A percentile compares a stretch with the other conserved stretches of the same genome.
phyloP scores from a whole-genome alignment of 2,797 vertebrate genomes.

The Holocentrus rufus region DNA sequence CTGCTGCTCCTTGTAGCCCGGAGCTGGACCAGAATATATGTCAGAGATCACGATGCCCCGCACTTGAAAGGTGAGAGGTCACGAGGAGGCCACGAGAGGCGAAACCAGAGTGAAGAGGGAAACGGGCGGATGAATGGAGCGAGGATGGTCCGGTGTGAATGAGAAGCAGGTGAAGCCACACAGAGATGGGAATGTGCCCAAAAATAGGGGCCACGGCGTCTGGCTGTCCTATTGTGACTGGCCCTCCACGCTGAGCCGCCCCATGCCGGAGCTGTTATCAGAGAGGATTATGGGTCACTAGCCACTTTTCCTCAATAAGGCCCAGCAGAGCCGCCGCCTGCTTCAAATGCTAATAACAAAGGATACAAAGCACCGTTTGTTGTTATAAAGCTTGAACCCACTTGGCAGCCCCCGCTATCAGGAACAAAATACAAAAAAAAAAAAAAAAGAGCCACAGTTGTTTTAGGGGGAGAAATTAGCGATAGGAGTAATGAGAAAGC shows the following conservation, averaged over 20 bases:
- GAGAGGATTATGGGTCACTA: slow-evolving; percentile 38
- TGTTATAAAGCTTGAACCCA: slow-evolving; percentile 22
- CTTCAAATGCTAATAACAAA: slow-evolving; percentile 19
- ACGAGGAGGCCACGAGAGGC: background rate
- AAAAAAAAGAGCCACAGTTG: slow-evolving; percentile 28
- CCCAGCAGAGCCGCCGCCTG: slow-evolving; percentile 15
- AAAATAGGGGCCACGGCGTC: background rate
- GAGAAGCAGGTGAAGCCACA: slow-evolving; percentile 16
- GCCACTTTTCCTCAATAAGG: slow-evolving; percentile 27
- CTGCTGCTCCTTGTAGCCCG: slow-evolving; percentile 56
- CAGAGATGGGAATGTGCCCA: slow-evolving; percentile 18
- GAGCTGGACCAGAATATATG: slow-evolving; percentile 64
- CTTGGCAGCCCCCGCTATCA: slow-evolving; percentile 29
- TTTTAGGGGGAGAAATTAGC: slow-evolving; percentile 35
- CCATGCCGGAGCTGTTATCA: slow-evolving; percentile 23
- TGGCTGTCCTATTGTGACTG: background rate
- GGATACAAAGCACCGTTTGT: slow-evolving; percentile 7
- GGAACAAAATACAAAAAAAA: slow-evolving; percentile 13
- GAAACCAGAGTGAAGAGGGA: slow-evolving; percentile 9
- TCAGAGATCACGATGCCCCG: slow-evolving; percentile 53
- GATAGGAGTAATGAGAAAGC: slow-evolving; percentile 37
- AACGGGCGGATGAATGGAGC: slow-evolving; percentile 6
- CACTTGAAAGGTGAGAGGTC: slow-evolving; percentile 32
- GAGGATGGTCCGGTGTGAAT: background rate
- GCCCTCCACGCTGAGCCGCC: no score